Base-by-base conservation (phyloP, 2,888 invertebrate genomes). In the Odontothrips loti region DNA sequence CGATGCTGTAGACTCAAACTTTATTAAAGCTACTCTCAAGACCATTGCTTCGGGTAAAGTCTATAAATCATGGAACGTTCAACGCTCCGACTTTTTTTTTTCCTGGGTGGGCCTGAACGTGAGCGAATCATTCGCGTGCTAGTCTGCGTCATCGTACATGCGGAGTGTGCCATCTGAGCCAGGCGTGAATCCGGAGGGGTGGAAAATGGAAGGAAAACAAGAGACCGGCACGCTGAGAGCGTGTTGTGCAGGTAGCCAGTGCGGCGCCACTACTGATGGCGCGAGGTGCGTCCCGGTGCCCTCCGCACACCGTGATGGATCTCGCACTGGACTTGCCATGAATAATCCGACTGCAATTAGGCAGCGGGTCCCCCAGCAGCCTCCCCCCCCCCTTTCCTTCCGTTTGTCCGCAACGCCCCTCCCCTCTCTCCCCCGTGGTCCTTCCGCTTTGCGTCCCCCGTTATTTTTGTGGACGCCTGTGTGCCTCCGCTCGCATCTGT, bases 291-390 rank as follows among this genome's bases (percentile, higher is more conserved):
- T 20, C 58, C n/a, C 6, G 58, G 20, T 6, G 34, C 34, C 34
- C 51, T 51, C 51, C 12, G 68, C 27, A 27, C 68, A 12, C 68
- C 23, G 68, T 27, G 68, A 75, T 75, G 68, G 68, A 27, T 75
- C 23, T 27, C 68, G 68, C 27, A n/a, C 68, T 23, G 23, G n/a
- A 27, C 12, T 27, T 27, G 27, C 68, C 68, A 75, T 75, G 68
- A 75, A 75, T 75, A 75, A 27, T 75, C 68, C 27, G 12, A n/a
- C 68, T 75, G 23, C 68, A 75, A 75, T 75, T 75, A 75, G 68
- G 27, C 58, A 20, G 58, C 8, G 27, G 23, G 23, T 27, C 68
- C 68, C 23, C 23, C 48, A 12, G 23, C 68, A 12, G 1, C 9
- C 23, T 23, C 68, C 68, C 68, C 68, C 27, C 4, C 27, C 10